Percentiles rank a stretch among this genome's conserved stretches.
These are phyloP conservation scores for Acleris cristana DNA, from an alignment of 2,888 invertebrate genomes.

Conservation along the genomic window DNA sequence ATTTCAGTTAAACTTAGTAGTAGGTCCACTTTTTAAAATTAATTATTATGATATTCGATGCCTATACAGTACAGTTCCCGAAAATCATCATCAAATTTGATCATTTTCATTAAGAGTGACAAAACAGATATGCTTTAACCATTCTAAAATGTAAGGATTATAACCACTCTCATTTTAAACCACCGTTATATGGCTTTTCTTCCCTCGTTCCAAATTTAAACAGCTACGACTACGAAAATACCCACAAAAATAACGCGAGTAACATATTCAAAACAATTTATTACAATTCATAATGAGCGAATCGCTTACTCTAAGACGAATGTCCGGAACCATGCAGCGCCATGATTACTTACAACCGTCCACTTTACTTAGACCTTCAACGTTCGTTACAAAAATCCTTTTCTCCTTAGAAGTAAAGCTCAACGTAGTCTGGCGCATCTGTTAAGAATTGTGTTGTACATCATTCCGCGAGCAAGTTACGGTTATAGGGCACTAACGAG, in stretches of 20 bases:
- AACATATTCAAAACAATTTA: constrained; percentile 37
- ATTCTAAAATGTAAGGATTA: too few species aligned
- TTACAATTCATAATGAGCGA: constrained; percentile 36
- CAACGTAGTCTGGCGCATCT: constrained; percentile 6
- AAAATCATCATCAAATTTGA: too few species aligned
- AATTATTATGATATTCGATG: too few species aligned
- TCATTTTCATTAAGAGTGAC: too few species aligned
- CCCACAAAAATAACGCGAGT: not conserved
- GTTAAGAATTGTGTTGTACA: constrained; percentile 24
- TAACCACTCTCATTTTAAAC: too few species aligned
- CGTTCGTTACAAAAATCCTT: not conserved
- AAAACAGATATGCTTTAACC: too few species aligned
- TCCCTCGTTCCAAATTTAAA: not conserved
- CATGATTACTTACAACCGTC: constrained; percentile 25
- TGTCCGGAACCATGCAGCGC: constrained; percentile 30
- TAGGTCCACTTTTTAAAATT: too few species aligned
- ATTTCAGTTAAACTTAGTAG: too few species aligned
- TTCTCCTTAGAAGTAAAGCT: not conserved
- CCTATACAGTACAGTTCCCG: too few species aligned
- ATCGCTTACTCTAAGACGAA: constrained; percentile 37
- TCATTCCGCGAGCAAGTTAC: constrained; percentile 17
- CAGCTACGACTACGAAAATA: not conserved
- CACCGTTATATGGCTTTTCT: too few species aligned
- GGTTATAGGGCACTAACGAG: constrained; percentile 17
- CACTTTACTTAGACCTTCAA: not conserved